Evolutionary conservation across 2,888 invertebrate species (phyloP), one percentile per base, ranked within the genome.

Genomic region (Kryphioiulus occultus): DNA sequence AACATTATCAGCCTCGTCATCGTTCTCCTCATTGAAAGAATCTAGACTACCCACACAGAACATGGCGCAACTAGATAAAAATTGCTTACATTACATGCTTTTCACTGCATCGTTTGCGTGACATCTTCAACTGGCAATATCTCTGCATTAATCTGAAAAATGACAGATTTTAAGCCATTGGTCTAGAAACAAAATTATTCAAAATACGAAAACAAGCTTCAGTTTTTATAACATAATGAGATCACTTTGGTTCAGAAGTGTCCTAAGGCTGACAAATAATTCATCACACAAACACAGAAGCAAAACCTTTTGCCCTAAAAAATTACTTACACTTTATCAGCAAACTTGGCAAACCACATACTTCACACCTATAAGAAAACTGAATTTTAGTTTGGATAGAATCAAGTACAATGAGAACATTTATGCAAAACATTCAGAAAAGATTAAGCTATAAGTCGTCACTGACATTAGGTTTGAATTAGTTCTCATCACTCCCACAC

Each of bases 171-270:
- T 53, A 53, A n/a, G 10, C n/a, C n/a, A n/a, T 5, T n/a, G n/a
- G 1, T 53, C 53, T n/a, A 17, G 19, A n/a, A n/a, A n/a, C 19
- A 4, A n/a, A 53, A n/a, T 19, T 7, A 53, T 53, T n/a, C n/a
- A n/a, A n/a, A 53, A 53, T n/a, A 53, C 19, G 7, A 53, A 53
- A n/a, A n/a, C 19, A n/a, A n/a, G 53, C n/a, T 10, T 53, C 53
- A 53, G 53, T 53, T 53, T n/a, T 35, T 35, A 35, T 10, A 53
- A 53, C 10, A 53, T n/a, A 2, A 1, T 53, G 53, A 53, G 53
- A 53, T 53, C 53, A 53, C 53, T 53, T n/a, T 53, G n/a, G 53
- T 53, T 53, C 53, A 53, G 53, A 53, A 53, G 53, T 53, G 53
- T 53, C 53, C 53, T 53, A 53, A 53, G 53, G 53, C 53, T 53